A percentile compares a stretch with the other conserved stretches of the same genome.
Evolutionary conservation across 2,888 invertebrate genomes (phyloP).

Genomic region (Mechanitis messenoides): DNA sequence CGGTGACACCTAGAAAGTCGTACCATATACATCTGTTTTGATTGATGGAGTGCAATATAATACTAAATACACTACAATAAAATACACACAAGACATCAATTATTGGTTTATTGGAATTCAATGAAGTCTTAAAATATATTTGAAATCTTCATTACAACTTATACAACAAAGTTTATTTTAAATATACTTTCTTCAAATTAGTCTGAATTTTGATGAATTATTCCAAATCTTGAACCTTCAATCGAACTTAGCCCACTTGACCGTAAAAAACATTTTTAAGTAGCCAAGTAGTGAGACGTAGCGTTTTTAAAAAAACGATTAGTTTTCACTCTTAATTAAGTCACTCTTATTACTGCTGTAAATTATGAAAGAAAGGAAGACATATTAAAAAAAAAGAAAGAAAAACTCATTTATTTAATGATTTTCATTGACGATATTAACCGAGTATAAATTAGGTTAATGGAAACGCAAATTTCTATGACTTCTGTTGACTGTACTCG

Average conservation of each 20-base stretch:
- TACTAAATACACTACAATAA: too few relatives aligned
- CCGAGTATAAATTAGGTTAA: constrained; percentile 2
- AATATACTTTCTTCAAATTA: constrained; percentile 13
- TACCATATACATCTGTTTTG: too few relatives aligned
- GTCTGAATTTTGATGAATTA: constrained; percentile 20
- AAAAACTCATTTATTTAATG: background rate
- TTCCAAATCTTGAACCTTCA: constrained; percentile 5
- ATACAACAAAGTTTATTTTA: constrained; percentile 11
- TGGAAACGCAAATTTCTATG: background rate
- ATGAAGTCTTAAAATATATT: too few relatives aligned
- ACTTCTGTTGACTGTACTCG: constrained; percentile 27
- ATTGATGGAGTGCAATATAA: too few relatives aligned
- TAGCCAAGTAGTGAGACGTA: constrained; percentile 7
- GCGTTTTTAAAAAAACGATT: constrained; percentile 2
- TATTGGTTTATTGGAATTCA: too few relatives aligned
- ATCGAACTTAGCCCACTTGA: constrained; percentile 19
- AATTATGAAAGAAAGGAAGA: background rate
- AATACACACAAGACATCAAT: too few relatives aligned
- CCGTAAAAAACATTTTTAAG: constrained; percentile 7
- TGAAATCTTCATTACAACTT: too few relatives aligned
- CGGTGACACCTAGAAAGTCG: too few relatives aligned
- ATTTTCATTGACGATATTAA: background rate
- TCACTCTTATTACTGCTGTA: background rate
- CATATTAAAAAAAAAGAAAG: background rate
- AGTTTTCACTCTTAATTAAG: background rate